Evolutionary conservation across 2,113 vertebrate genomes (phyloP).

Genomic region (Capricornis sumatraensis): DNA sequence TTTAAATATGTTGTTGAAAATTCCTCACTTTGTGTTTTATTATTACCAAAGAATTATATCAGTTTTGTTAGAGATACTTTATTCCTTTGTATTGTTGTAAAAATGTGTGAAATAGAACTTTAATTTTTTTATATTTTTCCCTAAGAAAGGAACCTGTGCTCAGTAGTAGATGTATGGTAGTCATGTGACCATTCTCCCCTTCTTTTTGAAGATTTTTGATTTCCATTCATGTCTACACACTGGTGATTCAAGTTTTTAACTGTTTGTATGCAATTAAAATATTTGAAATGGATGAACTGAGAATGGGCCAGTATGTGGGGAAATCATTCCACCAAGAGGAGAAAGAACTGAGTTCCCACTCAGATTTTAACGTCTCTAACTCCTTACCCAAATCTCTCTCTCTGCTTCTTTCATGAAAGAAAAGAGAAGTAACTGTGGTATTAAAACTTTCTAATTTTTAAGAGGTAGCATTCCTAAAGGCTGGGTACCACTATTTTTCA

Average conservation of each 20-base stretch:
- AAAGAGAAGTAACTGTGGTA: background rate
- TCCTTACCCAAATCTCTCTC: background rate
- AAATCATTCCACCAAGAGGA: background rate
- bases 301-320: background rate
- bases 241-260: background rate
- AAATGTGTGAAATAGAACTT: background rate
- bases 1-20: background rate
- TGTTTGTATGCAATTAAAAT: background rate
- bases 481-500: background rate
- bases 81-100: background rate
- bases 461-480: background rate
- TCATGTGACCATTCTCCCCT: background rate
- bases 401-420: background rate
- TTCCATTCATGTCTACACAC: background rate
- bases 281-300: constrained; percentile 6
- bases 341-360: background rate
- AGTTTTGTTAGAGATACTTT: background rate
- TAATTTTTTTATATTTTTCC: background rate
- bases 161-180: background rate
- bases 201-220: background rate
- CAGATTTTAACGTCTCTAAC: background rate
- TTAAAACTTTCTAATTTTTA: background rate
- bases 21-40: background rate
- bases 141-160: background rate
- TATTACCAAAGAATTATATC: background rate